Conservation (phyloP, 2,113 vertebrate genomes). For the Hemiprocne comata region DNA sequence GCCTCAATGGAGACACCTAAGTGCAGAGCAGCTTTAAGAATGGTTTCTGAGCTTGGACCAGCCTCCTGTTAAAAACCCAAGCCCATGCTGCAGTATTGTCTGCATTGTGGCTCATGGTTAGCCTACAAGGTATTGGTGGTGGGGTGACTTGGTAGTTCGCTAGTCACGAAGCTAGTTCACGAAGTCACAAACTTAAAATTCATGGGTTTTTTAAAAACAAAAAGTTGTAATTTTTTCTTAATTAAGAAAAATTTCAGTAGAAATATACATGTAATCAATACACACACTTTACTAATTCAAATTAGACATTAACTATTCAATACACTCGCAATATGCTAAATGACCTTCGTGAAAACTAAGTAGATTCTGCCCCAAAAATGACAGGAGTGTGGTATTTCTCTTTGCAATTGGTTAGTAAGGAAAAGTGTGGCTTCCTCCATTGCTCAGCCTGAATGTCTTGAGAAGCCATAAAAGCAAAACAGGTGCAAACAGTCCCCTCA, state of each 20-base stretch:
- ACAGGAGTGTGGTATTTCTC: neutral
- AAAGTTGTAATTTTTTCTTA: neutral
- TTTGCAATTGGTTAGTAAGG: neutral
- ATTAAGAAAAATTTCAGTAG: neutral
- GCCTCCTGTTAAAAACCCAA: neutral
- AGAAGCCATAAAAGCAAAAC: neutral
- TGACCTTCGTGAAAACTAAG: neutral
- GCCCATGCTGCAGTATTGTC: neutral
- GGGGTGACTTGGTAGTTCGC: rapidly evolving
- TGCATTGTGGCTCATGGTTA: neutral
- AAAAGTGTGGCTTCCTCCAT: rapidly evolving
- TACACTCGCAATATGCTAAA: neutral
- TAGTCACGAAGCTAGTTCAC: neutral
- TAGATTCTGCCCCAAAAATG: neutral
- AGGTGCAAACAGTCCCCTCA: neutral
- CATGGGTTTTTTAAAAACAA: neutral
- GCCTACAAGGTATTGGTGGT: rapidly evolving
- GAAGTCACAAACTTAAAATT: neutral
- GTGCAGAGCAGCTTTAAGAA: neutral
- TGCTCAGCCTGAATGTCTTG: rapidly evolving
- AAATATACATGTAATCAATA: neutral
- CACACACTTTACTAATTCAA: neutral
- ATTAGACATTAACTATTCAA: neutral
- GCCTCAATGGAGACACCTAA: neutral
- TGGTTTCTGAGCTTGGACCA: neutral